A percentile compares a stretch with the other conserved stretches of the same genome.
These are phyloP conservation scores for Diarsia mendica DNA, from an alignment of 2,888 invertebrate species.

Conservation along the genomic window DNA sequence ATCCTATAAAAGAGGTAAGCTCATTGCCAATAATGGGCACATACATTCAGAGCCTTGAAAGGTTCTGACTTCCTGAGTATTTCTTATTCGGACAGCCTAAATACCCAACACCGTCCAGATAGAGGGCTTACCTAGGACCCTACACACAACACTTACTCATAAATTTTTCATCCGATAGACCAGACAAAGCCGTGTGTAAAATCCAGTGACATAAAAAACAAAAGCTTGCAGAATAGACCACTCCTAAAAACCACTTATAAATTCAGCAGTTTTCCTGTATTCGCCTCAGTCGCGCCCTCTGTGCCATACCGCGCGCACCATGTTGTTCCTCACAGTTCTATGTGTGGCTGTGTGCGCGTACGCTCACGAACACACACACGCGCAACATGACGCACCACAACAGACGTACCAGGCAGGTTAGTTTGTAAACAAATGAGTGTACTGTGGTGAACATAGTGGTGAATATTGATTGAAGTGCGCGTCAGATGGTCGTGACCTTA, in stretches of 20 bases:
- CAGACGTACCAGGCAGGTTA: conserved; percentile 32
- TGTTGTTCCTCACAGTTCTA: conserved; percentile 43
- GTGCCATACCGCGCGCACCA: conserved; percentile 1
- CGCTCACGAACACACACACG: conserved; percentile 27
- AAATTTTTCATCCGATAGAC: neutral
- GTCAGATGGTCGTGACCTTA: neutral
- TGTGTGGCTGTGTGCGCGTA: conserved; percentile 32
- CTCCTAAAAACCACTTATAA: conserved; percentile 29
- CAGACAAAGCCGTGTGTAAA: neutral
- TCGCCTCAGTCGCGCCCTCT: conserved; percentile 23
- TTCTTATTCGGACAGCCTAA: neutral
- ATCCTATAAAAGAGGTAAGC: neutral
- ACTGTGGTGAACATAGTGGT: too few species aligned
- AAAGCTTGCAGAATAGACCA: conserved; percentile 40
- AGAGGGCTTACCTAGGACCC: neutral
- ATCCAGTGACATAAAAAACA: neutral
- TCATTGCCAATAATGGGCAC: neutral
- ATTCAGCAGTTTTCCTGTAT: conserved; percentile 7
- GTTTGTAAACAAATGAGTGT: conserved; percentile 32
- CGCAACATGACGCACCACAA: conserved; percentile 15
- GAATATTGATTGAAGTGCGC: neutral
- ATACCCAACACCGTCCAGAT: neutral
- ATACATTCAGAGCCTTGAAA: neutral
- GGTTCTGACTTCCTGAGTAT: neutral
- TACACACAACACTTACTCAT: neutral